phyloP scores from a whole-genome alignment of 1,140 invertebrate genomes.

The Ips typographus region DNA sequence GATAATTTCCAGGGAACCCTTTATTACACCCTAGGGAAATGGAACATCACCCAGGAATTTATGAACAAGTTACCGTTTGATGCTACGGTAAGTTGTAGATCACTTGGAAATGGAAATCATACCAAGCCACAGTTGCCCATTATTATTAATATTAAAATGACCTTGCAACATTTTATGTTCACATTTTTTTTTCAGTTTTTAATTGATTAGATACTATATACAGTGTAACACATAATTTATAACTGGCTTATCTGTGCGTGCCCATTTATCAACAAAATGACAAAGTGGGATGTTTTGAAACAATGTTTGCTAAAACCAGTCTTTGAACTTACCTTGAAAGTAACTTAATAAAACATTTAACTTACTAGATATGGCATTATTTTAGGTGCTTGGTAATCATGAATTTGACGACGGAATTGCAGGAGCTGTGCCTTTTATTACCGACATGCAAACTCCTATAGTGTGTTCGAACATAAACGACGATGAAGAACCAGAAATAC shows the following conservation, averaged over 20 bases:
- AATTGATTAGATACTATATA: no score
- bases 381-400: conserved; percentile 72
- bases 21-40: conserved; percentile 78
- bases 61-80: conserved; percentile 77
- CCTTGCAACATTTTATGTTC: no score
- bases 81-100: conserved; percentile 64
- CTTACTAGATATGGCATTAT: conserved; percentile 56
- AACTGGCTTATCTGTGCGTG: no score
- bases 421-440: conserved; percentile 73
- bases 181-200: no score
- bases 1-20: conserved; percentile 86
- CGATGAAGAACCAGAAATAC: conserved; percentile 66
- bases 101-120: background rate
- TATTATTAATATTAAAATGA: no score
- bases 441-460: conserved; percentile 64
- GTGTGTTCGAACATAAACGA: conserved; percentile 78
- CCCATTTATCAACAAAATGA: no score
- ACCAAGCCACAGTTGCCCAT: no score
- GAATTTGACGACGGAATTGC: conserved; percentile 81
- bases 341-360: background rate
- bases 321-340: no score
- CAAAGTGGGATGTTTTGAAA: no score
- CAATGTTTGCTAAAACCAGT: no score
- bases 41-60: conserved; percentile 73
- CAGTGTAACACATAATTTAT: no score